Evolutionary conservation across 2,888 invertebrate species (phyloP).

Genomic region (Heliothis peltigera): DNA sequence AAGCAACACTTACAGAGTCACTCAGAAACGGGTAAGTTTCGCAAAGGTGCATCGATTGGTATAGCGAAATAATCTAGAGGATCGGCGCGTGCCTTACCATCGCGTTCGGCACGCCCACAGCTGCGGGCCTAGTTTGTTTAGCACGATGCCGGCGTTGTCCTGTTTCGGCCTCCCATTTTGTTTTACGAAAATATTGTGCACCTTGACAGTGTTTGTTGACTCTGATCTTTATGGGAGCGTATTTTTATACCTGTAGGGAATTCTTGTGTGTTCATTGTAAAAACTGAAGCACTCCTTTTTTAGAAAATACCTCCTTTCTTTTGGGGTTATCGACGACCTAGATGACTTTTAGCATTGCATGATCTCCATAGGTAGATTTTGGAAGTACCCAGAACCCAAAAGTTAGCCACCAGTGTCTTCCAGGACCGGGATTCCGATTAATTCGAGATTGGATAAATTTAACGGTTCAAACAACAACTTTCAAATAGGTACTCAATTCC

Average conservation of each 20-base stretch:
- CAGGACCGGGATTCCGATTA: not conserved
- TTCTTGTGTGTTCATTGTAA: not conserved
- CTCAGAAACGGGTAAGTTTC: conserved; percentile 50
- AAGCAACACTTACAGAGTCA: conserved; percentile 42
- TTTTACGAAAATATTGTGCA: not conserved
- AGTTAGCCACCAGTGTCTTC: too few relatives aligned
- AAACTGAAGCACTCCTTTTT: not conserved
- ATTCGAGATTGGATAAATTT: not conserved
- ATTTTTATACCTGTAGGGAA: not conserved
- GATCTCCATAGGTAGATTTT: too few relatives aligned
- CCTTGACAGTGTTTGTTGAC: not conserved
- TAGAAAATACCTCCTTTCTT: too few relatives aligned
- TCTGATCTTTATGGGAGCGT: not conserved
- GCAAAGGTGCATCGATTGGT: conserved; percentile 60
- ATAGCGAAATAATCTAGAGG: conserved; percentile 66
- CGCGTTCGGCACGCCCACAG: conserved; percentile 74
- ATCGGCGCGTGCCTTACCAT: conserved; percentile 82
- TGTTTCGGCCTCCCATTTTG: conserved; percentile 25
- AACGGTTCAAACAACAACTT: not conserved
- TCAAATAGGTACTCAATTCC: not conserved
- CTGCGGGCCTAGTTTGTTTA: conserved; percentile 83
- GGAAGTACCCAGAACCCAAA: too few relatives aligned
- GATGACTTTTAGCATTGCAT: too few relatives aligned
- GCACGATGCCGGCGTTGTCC: conserved; percentile 65
- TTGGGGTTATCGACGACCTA: too few relatives aligned